Conservation (phyloP, 2,797 vertebrate species). For the Micromesistius poutassou region DNA sequence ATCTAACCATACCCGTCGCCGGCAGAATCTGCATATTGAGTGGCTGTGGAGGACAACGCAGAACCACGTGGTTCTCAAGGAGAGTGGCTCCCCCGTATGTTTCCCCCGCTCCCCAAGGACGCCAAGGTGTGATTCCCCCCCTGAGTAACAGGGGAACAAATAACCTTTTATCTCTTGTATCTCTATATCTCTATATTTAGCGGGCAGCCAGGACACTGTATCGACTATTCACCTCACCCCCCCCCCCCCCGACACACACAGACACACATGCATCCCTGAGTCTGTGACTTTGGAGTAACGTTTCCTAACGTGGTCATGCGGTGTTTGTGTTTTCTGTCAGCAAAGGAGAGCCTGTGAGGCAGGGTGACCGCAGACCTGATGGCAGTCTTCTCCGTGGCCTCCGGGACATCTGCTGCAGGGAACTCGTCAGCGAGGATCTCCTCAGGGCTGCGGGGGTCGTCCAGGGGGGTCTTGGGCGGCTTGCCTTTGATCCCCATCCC, state of each 20-base stretch:
- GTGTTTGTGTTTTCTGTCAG: background rate
- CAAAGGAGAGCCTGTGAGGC: background rate
- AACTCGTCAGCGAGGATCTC: constrained; percentile 91
- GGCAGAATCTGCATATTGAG: background rate
- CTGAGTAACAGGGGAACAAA: background rate
- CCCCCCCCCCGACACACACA: too few relatives aligned
- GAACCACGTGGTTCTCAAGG: background rate
- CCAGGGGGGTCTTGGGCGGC: constrained; percentile 69
- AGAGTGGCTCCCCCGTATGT: background rate
- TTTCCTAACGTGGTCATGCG: background rate
- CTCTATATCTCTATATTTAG: background rate
- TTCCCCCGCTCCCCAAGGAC: background rate
- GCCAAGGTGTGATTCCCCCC: background rate
- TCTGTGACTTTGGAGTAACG: background rate
- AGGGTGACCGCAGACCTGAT: constrained; percentile 71
- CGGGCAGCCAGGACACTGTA: background rate
- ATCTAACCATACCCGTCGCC: background rate
- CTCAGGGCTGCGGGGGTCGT: constrained; percentile 81
- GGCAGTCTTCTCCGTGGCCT: constrained; percentile 87
- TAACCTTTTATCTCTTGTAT: background rate
- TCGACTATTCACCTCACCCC: background rate
- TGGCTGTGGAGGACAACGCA: background rate
- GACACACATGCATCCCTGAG: background rate
- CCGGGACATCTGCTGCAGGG: constrained; percentile 81
- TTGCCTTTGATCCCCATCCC: constrained; percentile 85